phyloP scores from a whole-genome alignment of 2,113 vertebrate genomes.

The Ochotona curzoniae region DNA sequence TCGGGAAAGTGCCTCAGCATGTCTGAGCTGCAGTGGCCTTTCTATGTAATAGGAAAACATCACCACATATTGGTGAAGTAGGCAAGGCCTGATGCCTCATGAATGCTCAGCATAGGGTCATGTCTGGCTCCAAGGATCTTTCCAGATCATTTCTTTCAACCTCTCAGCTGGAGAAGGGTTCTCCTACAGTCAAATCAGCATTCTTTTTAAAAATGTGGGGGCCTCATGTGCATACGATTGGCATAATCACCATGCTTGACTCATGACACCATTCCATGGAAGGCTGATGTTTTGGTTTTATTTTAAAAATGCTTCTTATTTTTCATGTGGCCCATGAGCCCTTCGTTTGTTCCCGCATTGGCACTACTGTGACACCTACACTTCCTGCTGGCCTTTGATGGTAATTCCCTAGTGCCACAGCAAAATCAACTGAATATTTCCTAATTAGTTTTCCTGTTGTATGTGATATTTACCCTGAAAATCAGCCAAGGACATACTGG shows the following conservation, averaged over 20 bases:
- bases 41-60: background rate
- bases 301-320: slow-evolving; percentile 27
- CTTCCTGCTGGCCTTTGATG: slow-evolving; percentile 39
- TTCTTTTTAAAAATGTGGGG: background rate
- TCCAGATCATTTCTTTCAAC: background rate
- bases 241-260: background rate
- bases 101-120: background rate
- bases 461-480: slow-evolving; percentile 60
- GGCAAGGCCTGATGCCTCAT: background rate
- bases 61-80: background rate
- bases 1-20: slow-evolving; percentile 18
- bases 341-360: background rate
- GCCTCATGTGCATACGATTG: background rate
- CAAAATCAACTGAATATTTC: slow-evolving; percentile 58
- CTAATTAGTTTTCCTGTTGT: slow-evolving; percentile 51
- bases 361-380: background rate
- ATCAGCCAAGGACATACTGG: slow-evolving; percentile 41
- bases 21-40: slow-evolving; percentile 24
- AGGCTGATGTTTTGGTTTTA: background rate
- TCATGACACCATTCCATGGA: background rate
- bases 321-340: slow-evolving; percentile 12
- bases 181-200: background rate
- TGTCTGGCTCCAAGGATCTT: background rate
- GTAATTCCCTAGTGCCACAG: slow-evolving; percentile 30
- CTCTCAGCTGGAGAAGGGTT: background rate